Conservation (phyloP, 2,113 vertebrate species). For the Odocoileus virginianus region DNA sequence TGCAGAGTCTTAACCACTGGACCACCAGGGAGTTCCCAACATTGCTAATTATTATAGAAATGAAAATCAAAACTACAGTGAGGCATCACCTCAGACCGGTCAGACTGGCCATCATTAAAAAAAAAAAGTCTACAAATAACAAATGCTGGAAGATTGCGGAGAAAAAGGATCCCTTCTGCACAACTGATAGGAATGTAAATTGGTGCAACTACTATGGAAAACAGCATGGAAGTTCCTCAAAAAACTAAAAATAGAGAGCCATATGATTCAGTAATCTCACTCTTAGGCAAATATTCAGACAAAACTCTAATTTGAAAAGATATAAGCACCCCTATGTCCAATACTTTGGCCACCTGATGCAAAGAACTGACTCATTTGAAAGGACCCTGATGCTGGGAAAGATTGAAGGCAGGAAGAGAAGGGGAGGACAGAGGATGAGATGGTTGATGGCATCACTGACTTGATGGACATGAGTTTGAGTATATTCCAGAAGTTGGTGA, state of each 20-base stretch:
- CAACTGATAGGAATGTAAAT: neutral
- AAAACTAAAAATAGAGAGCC: neutral
- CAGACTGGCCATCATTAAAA: neutral
- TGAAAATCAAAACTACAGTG: neutral
- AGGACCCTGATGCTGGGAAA: neutral
- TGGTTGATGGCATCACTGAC: neutral
- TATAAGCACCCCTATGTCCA: neutral
- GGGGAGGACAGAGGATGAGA: neutral
- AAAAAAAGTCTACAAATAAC: neutral
- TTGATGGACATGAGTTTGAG: neutral
- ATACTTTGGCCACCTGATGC: neutral
- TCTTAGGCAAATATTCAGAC: neutral
- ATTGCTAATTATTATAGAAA: neutral
- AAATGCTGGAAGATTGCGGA: neutral
- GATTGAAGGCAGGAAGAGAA: neutral
- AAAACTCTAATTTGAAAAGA: neutral
- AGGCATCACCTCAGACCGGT: neutral
- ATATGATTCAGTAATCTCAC: neutral
- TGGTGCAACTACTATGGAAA: neutral
- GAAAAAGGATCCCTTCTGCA: neutral
- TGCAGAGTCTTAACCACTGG: neutral
- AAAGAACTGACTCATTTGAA: neutral
- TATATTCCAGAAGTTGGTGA: neutral
- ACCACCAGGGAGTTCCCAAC: neutral
- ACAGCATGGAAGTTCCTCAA: neutral